Evolutionary conservation across 2,113 vertebrate genomes (phyloP), one percentile per base, ranked within the genome.

Genomic region (Anolis carolinensis): DNA sequence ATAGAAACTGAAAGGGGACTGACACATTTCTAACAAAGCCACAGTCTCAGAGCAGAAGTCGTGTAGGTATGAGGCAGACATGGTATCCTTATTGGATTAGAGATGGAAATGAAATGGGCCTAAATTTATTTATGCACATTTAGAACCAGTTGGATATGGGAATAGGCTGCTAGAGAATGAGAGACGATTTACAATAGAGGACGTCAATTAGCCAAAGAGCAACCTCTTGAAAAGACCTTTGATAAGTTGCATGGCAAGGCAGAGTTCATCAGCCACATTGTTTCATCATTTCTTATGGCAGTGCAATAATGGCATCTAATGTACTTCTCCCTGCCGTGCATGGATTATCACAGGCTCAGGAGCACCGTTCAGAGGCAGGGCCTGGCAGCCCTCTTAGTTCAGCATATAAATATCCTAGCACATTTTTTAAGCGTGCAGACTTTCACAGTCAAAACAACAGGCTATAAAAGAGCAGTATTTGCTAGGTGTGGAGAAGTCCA

Each of bases 1-100:
- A 81, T 48, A 39, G 52, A 79, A 73, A 79, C 25, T 55, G 75
- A 78, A 48, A 30, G 32, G 75, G 68, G 27, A 86, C 27, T 63
- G 78, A 14, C 68, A 74, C 68, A 63, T 48, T 86, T 73, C 52
- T 63, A 32, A 39, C 84, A 74, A 65, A 39, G 36, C 52, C 78
- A 73, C 80, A 39, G n/a, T 23, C 39, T 63, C 78, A 73, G 62
- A 52, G 74, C 21, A 77, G 27, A 18, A 77, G 48, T 68, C 16
- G 71, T 82, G 70, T 48, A 55, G 50, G 48, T 1, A 1, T 23
- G 3, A 14, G 63, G 44, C 7, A 7, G 44, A 44, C 65, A n/a
- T 59, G 74, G 27, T 6, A 4, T n/a, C 34, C 10, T 21, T 48
- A 18, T 68, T 14, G 55, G 23, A 80, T 80, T 63, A 79, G 30